A percentile compares a stretch with the other conserved stretches of the same genome.
Conservation (phyloP, 2,113 vertebrate genomes). For the Forbesichthys papilliferus region DNA sequence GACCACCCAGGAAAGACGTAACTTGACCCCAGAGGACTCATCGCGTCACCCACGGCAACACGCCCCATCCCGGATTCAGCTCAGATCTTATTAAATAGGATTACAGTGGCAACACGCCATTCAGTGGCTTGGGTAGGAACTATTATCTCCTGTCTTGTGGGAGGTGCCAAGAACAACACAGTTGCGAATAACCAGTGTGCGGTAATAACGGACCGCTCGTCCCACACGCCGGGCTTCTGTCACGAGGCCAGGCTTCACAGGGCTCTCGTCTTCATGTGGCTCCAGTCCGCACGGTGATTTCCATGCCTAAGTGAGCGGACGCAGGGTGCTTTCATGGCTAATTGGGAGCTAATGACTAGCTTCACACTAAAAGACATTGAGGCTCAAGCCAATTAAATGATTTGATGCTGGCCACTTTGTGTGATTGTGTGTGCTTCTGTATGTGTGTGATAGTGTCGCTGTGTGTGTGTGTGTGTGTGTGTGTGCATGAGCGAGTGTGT, state of each 20-base stretch:
- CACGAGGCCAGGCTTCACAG: background rate
- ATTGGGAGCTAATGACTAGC: constrained; percentile 56
- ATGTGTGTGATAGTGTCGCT: constrained; percentile 8
- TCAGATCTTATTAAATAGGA: constrained; percentile 70
- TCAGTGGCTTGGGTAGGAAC: constrained; percentile 60
- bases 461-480: background rate
- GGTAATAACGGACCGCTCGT: constrained; percentile 51
- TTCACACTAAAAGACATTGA: constrained; percentile 42
- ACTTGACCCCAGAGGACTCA: constrained; percentile 47
- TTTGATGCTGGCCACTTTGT: constrained; percentile 27
- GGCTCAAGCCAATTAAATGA: constrained; percentile 42
- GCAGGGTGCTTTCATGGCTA: constrained; percentile 46
- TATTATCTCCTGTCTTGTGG: constrained; percentile 69
- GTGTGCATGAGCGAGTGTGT: background rate
- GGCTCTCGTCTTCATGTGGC: constrained; percentile 3
- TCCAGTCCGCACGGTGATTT: constrained; percentile 32
- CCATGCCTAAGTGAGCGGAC: constrained; percentile 40
- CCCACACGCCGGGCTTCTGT: constrained; percentile 17
- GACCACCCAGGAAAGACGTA: constrained; percentile 27
- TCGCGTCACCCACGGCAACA: constrained; percentile 54
- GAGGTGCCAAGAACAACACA: constrained; percentile 63
- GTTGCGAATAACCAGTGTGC: constrained; percentile 62
- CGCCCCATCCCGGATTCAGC: constrained; percentile 48
- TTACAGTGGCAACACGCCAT: constrained; percentile 71
- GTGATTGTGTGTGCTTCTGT: background rate